These are phyloP conservation scores for Vireo griseus DNA, from an alignment of 2,797 vertebrate species.

Conservation along the genomic window DNA sequence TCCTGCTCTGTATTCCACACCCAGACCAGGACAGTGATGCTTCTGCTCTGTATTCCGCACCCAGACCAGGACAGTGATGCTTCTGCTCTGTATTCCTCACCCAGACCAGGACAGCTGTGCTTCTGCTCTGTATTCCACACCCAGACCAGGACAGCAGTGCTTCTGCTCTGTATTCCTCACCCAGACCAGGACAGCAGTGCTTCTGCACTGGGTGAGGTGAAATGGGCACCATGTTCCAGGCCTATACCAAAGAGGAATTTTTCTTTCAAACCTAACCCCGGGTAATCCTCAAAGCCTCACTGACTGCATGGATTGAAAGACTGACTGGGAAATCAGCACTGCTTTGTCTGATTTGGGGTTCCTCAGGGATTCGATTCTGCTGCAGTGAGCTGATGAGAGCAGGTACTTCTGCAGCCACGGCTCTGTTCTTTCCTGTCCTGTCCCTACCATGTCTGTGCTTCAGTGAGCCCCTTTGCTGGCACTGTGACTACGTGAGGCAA, in stretches of 20 bases:
- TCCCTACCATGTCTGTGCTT: not conserved
- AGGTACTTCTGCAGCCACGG: not conserved
- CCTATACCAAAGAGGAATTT: not conserved
- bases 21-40: rapidly evolving
- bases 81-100: not conserved
- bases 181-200: not conserved
- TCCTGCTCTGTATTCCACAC: not conserved
- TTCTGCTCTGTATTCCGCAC: not conserved
- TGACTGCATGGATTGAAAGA: not conserved
- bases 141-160: not conserved
- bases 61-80: not conserved
- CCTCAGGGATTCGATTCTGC: not conserved
- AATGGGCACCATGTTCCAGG: rapidly evolving
- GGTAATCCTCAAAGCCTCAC: not conserved
- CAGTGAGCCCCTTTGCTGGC: not conserved
- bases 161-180: no score
- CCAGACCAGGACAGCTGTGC: rapidly evolving
- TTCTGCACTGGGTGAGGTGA: rapidly evolving
- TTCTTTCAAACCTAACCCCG: not conserved
- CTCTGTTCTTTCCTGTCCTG: not conserved
- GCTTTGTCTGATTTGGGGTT: not conserved
- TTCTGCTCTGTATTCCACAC: not conserved
- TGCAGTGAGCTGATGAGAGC: not conserved
- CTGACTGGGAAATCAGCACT: rapidly evolving
- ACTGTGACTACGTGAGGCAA: rapidly evolving